These are phyloP conservation scores for Telmatherina bonti DNA, from an alignment of 2,797 vertebrate species.

Conservation along the genomic window DNA sequence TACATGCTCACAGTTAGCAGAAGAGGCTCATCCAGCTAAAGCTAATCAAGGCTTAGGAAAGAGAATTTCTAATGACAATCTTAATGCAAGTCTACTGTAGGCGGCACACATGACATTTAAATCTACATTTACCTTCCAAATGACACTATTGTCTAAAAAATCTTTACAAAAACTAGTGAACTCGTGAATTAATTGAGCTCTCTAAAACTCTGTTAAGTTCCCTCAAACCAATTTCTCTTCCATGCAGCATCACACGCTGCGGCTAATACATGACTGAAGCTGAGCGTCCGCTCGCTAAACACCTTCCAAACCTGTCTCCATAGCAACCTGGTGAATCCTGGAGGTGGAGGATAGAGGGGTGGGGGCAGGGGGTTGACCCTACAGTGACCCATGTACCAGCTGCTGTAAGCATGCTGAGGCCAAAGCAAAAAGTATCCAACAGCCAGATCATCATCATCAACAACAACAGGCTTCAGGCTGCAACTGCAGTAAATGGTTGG, in stretches of 20 bases:
- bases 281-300: not conserved
- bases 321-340: slow-evolving; percentile 30
- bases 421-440: slow-evolving; percentile 15
- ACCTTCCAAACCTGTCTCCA: slow-evolving; percentile 37
- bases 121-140: not conserved
- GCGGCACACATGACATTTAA: not conserved
- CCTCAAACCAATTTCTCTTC: not conserved
- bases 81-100: not conserved
- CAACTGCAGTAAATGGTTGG: not conserved
- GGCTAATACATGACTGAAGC: not conserved
- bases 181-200: not conserved
- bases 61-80: not conserved
- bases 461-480: slow-evolving; percentile 9
- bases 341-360: not conserved
- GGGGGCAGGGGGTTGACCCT: slow-evolving; percentile 15
- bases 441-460: slow-evolving; percentile 11
- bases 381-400: slow-evolving; percentile 37
- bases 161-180: not conserved
- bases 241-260: not conserved
- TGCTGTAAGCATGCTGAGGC: slow-evolving; percentile 35
- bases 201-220: too few species aligned
- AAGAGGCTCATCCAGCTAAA: not conserved
- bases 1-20: not conserved
- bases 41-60: not conserved
- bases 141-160: not conserved